Percentiles rank a stretch among this genome's conserved stretches.
These are phyloP conservation scores for Propithecus deckenii DNA, from an alignment of 2,797 vertebrate genomes.

Conservation along the genomic window DNA sequence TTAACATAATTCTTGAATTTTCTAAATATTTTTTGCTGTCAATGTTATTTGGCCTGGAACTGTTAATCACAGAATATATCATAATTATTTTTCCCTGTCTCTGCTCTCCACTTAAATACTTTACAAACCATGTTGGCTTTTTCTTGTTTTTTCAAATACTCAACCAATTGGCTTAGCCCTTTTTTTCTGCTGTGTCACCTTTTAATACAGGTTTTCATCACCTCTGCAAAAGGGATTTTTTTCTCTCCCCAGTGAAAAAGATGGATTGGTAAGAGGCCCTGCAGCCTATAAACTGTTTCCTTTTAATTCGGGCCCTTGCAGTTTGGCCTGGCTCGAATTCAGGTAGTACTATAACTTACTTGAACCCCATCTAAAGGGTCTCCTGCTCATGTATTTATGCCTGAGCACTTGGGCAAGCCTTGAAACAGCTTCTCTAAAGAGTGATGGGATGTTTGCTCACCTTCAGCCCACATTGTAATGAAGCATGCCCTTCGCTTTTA, in stretches of 20 bases:
- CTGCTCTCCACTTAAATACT: neutral
- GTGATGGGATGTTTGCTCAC: neutral
- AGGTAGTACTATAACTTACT: constrained; percentile 66
- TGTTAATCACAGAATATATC: neutral
- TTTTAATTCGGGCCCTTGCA: constrained; percentile 68
- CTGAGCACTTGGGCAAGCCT: constrained; percentile 55
- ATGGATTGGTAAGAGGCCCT: constrained; percentile 71
- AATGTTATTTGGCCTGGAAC: neutral
- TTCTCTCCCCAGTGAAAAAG: constrained; percentile 71
- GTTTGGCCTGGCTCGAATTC: constrained; percentile 74
- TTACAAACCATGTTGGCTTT: neutral
- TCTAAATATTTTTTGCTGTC: neutral
- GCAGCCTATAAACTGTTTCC: constrained; percentile 75
- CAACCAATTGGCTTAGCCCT: neutral
- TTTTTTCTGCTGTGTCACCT: constrained; percentile 3
- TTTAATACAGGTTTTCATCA: constrained; percentile 73
- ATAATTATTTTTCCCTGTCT: neutral
- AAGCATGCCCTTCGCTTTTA: constrained; percentile 8
- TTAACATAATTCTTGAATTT: constrained; percentile 9
- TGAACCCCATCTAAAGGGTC: constrained; percentile 59
- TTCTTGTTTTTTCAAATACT: neutral
- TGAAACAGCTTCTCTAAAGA: constrained; percentile 58
- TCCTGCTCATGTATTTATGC: constrained; percentile 59
- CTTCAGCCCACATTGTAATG: neutral
- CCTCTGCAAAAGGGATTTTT: constrained; percentile 59